A percentile compares a stretch with the other conserved stretches of the same genome.
These are phyloP conservation scores for Lateolabrax maculatus DNA, from an alignment of 2,797 vertebrate species.

Conservation along the genomic window DNA sequence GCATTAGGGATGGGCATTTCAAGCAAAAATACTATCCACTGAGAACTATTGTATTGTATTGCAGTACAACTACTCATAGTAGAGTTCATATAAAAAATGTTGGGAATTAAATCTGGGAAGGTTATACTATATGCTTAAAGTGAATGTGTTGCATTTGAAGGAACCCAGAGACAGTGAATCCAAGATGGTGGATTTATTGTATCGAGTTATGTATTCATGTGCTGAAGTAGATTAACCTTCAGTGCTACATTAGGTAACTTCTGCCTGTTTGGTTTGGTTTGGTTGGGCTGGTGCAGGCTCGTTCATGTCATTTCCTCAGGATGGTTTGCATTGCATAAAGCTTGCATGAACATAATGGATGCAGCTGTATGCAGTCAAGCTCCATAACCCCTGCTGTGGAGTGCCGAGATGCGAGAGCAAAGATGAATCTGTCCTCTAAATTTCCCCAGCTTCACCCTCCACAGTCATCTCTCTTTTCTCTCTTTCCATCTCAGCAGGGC, in stretches of 20 bases:
- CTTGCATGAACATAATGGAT: constrained; percentile 49
- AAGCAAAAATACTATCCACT: too few relatives aligned
- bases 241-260: constrained; percentile 5
- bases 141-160: not conserved
- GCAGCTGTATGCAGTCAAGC: constrained; percentile 63
- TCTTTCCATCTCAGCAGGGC: constrained; percentile 53
- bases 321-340: constrained; percentile 41
- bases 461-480: constrained; percentile 37
- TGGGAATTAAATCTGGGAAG: not conserved
- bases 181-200: constrained; percentile 2
- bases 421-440: constrained; percentile 62
- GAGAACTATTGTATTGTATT: not conserved
- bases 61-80: not conserved
- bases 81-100: fast-evolving
- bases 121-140: not conserved
- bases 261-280: constrained; percentile 8
- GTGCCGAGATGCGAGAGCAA: constrained; percentile 32
- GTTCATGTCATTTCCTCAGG: constrained; percentile 36
- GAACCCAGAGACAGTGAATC: not conserved
- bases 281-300: not conserved
- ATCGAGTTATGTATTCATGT: not conserved
- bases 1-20: too few relatives aligned
- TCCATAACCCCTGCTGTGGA: constrained; percentile 59
- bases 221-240: not conserved
- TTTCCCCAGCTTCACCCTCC: constrained; percentile 47